A percentile compares a stretch with the other conserved stretches of the same genome.
Evolutionary conservation across 2,113 vertebrate genomes (phyloP).

Genomic region (Phalacrocorax brasilianus): DNA sequence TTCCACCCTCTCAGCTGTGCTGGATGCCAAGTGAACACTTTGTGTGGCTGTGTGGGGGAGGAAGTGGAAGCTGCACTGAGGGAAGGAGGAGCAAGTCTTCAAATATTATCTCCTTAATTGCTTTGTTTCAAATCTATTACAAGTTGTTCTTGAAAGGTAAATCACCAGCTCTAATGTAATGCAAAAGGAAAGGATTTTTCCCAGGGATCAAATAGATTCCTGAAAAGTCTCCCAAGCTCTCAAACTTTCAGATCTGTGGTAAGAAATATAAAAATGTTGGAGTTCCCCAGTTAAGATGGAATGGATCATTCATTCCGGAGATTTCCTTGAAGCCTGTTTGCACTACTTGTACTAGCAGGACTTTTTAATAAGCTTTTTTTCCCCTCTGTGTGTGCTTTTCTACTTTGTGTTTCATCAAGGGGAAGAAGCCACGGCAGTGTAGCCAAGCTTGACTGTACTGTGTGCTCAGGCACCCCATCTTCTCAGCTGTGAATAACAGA

Average conservation of each 20-base stretch:
- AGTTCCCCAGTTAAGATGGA: not conserved
- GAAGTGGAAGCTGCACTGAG: not conserved
- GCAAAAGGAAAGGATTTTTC: not conserved
- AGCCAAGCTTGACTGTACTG: not conserved
- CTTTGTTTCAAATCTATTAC: not conserved
- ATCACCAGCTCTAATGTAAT: not conserved
- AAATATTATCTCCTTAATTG: constrained; percentile 3
- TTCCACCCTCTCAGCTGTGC: constrained; percentile 3
- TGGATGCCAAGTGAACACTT: constrained; percentile 23
- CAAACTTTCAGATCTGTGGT: not conserved
- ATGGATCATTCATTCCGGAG: not conserved
- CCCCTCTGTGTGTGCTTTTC: not conserved
- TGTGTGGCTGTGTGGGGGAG: not conserved
- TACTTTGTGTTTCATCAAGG: not conserved
- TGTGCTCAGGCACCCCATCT: not conserved
- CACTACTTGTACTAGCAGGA: not conserved
- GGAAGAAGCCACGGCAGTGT: not conserved
- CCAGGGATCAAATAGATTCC: not conserved
- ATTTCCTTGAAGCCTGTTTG: not conserved
- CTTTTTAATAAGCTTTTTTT: not conserved
- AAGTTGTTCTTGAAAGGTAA: not conserved
- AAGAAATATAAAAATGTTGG: not conserved
- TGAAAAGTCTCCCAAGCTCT: not conserved
- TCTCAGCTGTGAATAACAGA: not conserved
- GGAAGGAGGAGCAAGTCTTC: not conserved